Conservation (phyloP, 2,113 vertebrate genomes). For the Misgurnus anguillicaudatus region DNA sequence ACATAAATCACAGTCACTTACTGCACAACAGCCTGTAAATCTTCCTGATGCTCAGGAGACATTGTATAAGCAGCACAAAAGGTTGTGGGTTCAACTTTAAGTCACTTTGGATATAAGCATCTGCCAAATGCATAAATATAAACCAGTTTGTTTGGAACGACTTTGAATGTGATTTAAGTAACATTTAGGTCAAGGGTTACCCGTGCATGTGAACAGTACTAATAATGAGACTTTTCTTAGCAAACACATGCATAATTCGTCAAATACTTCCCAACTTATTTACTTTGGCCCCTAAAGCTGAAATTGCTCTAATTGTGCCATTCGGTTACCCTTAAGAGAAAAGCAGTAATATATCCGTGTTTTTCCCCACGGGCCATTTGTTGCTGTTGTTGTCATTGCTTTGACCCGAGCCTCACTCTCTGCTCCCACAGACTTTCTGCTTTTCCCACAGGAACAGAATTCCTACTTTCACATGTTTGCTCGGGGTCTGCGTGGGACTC, state of each 20-base stretch:
- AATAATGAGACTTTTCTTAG: background rate
- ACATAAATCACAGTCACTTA: background rate
- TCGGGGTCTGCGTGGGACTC: constrained; percentile 7
- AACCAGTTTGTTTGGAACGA: too few species aligned
- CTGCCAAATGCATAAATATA: too few species aligned
- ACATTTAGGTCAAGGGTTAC: too few species aligned
- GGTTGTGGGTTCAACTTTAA: too few species aligned
- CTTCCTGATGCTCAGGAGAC: too few species aligned
- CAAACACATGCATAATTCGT: constrained; percentile 1
- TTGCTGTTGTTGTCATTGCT: constrained; percentile 13
- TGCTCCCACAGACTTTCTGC: constrained; percentile 12
- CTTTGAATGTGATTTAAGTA: too few species aligned
- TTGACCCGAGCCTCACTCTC: constrained; percentile 46
- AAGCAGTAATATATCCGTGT: background rate
- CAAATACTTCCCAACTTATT: background rate
- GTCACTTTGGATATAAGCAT: too few species aligned
- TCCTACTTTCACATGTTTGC: constrained; percentile 24
- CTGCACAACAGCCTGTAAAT: background rate
- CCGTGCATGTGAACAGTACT: background rate
- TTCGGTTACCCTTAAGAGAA: background rate
- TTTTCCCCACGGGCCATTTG: constrained; percentile 14
- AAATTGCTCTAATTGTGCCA: constrained; percentile 10
- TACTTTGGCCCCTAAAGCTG: constrained; percentile 10
- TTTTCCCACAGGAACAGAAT: constrained; percentile 53
- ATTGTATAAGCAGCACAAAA: too few species aligned